Conservation (phyloP, 2,113 vertebrate species). For the Tachycineta bicolor region DNA sequence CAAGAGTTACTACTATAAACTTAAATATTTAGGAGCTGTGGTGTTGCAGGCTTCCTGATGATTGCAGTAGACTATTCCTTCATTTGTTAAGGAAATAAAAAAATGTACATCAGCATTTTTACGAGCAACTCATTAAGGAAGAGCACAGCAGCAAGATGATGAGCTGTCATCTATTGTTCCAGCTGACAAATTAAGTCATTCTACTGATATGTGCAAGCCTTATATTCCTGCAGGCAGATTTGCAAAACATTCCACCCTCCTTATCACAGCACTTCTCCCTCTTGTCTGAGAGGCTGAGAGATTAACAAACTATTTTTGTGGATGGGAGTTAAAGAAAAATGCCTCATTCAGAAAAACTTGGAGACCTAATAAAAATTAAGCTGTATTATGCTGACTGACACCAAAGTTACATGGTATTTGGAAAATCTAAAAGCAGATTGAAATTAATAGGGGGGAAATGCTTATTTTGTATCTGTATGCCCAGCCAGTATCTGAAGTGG, state of each 20-base stretch:
- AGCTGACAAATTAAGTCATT: constrained; percentile 19
- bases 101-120: neutral
- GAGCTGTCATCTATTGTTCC: constrained; percentile 26
- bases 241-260: neutral
- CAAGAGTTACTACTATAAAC: neutral
- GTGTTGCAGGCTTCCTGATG: neutral
- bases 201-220: neutral
- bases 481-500: neutral
- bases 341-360: neutral
- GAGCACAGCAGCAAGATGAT: neutral
- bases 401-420: neutral
- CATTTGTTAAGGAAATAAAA: neutral
- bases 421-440: neutral
- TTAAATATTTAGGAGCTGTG: neutral
- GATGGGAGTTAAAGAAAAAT: neutral
- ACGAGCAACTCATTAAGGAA: neutral
- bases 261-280: neutral
- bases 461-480: neutral
- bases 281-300: neutral
- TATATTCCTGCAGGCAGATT: neutral
- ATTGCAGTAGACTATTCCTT: neutral
- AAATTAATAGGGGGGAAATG: neutral
- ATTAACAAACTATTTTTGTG: neutral
- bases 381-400: neutral
- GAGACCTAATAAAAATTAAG: neutral